Evolutionary conservation across 2,888 invertebrate species (phyloP), one percentile per base, ranked within the genome.

Genomic region (Pristionchus fissidentatus): DNA sequence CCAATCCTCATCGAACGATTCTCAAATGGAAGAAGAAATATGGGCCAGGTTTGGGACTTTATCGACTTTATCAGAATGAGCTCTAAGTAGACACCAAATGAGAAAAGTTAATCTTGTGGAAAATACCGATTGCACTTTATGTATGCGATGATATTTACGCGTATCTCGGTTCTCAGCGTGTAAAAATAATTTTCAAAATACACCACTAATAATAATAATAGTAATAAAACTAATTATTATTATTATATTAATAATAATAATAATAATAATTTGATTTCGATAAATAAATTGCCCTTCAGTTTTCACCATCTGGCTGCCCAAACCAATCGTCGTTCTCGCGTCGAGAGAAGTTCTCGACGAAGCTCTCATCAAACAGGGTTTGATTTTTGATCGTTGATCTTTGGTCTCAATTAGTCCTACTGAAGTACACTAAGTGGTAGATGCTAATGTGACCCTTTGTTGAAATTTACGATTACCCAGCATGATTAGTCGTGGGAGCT

Each of bases 231-330:
- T n/a, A n/a, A n/a, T n/a, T n/a, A n/a, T n/a, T n/a, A n/a, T n/a
- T n/a, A n/a, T n/a, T n/a, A n/a, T n/a, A n/a, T n/a, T n/a, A 10
- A 3, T 8, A 43, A 75, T n/a, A 70, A 49, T 8, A 5, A n/a
- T 29, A 29, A 80, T n/a, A n/a, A n/a, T n/a, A n/a, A n/a, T n/a
- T 70, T 43, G 41, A 70, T 70, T 26, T 70, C 22, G 4, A n/a
- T n/a, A n/a, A n/a, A n/a, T n/a, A n/a, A n/a, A n/a, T n/a, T n/a
- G n/a, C 29, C 35, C 19, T 75, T 43, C 10, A 55, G 57, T 79
- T 38, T 79, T 79, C 79, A 79, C 79, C 3, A 57, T 79, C 57
- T 79, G 79, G 79, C 57, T 79, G 22, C 79, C 79, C 55, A 79
- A 79, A 57, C 79, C 79, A 4, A 79, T 79, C 57, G 57, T 79